Evolutionary conservation across 2,113 vertebrate species (phyloP).

Genomic region (Vulpes ferrilata): DNA sequence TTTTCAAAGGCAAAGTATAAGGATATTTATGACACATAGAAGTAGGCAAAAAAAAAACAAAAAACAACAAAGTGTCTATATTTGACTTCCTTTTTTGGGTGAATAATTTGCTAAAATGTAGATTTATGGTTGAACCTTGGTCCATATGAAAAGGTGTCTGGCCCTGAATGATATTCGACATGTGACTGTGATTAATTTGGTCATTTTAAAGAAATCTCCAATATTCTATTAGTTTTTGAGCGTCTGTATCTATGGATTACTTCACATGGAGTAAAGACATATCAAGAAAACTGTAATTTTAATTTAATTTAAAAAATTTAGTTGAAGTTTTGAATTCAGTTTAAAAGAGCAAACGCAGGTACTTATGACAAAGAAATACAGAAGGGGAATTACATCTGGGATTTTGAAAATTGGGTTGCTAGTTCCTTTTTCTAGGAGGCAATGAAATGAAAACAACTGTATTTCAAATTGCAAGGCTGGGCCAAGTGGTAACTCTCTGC

Average conservation of each 20-base stretch:
- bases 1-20: neutral
- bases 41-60: neutral
- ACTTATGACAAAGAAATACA: neutral
- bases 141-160: neutral
- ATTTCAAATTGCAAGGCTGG: neutral
- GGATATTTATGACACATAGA: neutral
- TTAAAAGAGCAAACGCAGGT: conserved; percentile 32
- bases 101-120: neutral
- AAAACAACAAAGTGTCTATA: too few species aligned
- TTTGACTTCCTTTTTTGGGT: neutral
- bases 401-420: conserved; percentile 27
- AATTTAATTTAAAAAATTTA: neutral
- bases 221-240: neutral
- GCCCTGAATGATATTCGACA: neutral
- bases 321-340: conserved; percentile 25
- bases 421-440: neutral
- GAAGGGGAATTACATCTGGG: neutral
- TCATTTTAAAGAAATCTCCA: neutral
- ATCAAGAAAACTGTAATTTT: neutral
- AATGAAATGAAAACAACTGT: neutral
- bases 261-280: neutral
- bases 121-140: neutral
- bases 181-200: neutral
- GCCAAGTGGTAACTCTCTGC: neutral
- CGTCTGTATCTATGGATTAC: neutral